Evolutionary conservation across 2,888 invertebrate species (phyloP), one percentile per base, ranked within the genome.

Genomic region (Oithona nana): DNA sequence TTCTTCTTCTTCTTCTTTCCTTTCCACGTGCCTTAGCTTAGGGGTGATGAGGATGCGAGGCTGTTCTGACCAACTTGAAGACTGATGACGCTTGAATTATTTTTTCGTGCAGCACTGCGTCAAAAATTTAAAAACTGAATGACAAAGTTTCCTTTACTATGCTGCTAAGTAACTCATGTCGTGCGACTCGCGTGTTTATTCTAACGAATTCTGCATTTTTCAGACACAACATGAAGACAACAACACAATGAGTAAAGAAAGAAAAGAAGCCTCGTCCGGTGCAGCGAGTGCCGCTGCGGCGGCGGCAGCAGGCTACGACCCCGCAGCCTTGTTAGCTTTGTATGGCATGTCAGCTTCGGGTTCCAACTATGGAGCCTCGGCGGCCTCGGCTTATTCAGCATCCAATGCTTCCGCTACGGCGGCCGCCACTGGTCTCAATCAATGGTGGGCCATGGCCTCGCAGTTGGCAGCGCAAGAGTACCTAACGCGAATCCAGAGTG

Each of bases 401-500:
- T 39, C 39, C 8, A 11, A 6, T 6, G 39, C 39, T 39, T 39
- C 39, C 8, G 8, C 39, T 6, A 11, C 57, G 57, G 64, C 56
- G n/a, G 39, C 39, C 39, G 16, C 6, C 39, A 6, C 16, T 16
- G 39, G 39, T 16, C 39, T 39, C 39, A 39, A 39, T 16, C 39
- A 39, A 16, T 88, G 88, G 88, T 88, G 88, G 87, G 86, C 86
- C 26, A 87, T 88, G 85, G 87, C 88, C 51, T 84, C 84, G 29
- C 88, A 88, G 72, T 76, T 88, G 68, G 88, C 88, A 39, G 87
- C 88, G 0, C 88, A 88, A 73, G 88, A 88, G 74, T 88, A 88
- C 74, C 79, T 88, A 67, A 84, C 85, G 56, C 79, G 87, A 65
- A 75, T 88, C 66, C 88, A 88, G 73, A 86, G 86, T 2, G 83